These are phyloP conservation scores for Smittia sp. DNA, from an alignment of 2,888 invertebrate species.

Conservation along the genomic window DNA sequence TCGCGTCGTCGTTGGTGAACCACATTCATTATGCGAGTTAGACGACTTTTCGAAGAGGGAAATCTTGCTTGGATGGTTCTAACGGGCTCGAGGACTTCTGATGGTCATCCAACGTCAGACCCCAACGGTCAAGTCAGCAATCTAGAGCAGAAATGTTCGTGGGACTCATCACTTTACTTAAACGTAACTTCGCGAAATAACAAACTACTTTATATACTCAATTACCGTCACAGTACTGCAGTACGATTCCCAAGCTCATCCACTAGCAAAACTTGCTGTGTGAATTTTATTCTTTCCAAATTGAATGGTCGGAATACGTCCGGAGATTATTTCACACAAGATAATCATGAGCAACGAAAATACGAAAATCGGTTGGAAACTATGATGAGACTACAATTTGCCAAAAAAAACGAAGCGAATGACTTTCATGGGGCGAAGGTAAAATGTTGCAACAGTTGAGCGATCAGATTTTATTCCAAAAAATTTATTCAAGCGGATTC, in stretches of 20 bases:
- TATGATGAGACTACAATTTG: slow-evolving; percentile 13
- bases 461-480: neutral
- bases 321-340: slow-evolving; percentile 32
- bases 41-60: neutral
- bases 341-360: slow-evolving; percentile 7
- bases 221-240: too few relatives aligned
- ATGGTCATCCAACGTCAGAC: slow-evolving; percentile 5
- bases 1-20: neutral
- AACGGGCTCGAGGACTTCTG: neutral
- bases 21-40: neutral
- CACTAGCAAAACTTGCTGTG: slow-evolving; percentile 2
- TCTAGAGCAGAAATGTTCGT: neutral
- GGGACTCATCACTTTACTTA: too few relatives aligned
- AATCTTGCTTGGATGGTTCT: neutral
- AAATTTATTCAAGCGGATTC: neutral
- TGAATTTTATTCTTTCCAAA: slow-evolving; percentile 25
- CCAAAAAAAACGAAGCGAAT: neutral
- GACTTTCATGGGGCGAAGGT: neutral
- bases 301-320: slow-evolving; percentile 27
- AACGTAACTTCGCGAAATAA: too few relatives aligned
- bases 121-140: neutral
- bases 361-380: slow-evolving; percentile 9
- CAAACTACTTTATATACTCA: too few relatives aligned
- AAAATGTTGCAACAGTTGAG: slow-evolving; percentile 18
- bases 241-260: too few relatives aligned